Evolutionary conservation across 2,888 invertebrate species (phyloP).

Genomic region (Acrobasis suavella): DNA sequence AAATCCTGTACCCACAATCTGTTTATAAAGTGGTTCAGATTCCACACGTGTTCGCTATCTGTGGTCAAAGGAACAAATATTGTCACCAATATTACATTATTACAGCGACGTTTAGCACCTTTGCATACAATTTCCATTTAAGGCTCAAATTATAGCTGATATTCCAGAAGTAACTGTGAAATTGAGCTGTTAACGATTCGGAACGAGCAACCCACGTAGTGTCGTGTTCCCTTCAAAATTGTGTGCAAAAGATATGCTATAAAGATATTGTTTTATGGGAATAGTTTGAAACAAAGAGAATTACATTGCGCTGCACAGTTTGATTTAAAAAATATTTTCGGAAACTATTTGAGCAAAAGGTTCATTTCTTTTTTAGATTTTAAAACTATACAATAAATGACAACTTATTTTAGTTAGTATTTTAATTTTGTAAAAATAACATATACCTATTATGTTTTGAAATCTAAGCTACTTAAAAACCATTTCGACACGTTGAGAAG

Average conservation of each 20-base stretch:
- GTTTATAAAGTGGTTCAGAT: neutral
- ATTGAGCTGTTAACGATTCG: conserved; percentile 1
- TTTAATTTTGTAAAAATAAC: too few species aligned
- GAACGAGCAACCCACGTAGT: neutral
- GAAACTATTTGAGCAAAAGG: neutral
- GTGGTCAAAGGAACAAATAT: neutral
- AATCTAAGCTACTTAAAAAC: too few species aligned
- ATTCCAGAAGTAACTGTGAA: neutral
- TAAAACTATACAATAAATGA: too few species aligned
- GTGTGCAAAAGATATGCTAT: neutral
- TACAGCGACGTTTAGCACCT: neutral
- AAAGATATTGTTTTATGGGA: conserved; percentile 9
- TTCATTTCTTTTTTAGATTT: too few species aligned
- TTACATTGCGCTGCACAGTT: conserved; percentile 23
- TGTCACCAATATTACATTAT: neutral
- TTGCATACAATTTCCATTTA: neutral
- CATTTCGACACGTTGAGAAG: too few species aligned
- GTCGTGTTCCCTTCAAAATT: conserved; percentile 3
- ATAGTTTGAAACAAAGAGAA: neutral
- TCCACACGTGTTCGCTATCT: neutral
- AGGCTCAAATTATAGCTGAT: neutral
- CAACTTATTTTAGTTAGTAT: too few species aligned
- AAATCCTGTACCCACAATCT: neutral
- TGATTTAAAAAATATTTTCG: neutral
- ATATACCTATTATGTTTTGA: too few species aligned